These are phyloP conservation scores for Castor canadensis DNA, from an alignment of 2,113 vertebrate species.

Conservation along the genomic window DNA sequence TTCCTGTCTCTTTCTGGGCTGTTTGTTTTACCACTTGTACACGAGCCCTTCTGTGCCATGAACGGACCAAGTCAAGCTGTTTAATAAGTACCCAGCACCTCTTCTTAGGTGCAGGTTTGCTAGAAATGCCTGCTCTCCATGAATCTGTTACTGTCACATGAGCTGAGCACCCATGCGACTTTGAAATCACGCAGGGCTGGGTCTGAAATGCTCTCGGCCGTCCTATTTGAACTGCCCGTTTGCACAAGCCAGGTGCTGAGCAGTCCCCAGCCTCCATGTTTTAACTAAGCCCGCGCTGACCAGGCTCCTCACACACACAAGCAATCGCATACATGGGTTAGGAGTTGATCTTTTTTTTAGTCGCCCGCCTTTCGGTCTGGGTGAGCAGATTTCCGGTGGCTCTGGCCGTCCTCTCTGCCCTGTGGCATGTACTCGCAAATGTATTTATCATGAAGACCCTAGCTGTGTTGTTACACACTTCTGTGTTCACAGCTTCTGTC, in stretches of 20 bases:
- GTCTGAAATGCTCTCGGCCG: fast-evolving
- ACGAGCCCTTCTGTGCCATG: background rate
- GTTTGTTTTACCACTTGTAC: too few species aligned
- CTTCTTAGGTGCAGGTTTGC: background rate
- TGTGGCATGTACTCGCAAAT: background rate
- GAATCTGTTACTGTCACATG: background rate
- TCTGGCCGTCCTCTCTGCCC: background rate
- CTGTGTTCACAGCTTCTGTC: background rate
- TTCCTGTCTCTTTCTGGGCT: background rate
- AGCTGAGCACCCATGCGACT: fast-evolving
- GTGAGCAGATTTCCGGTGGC: background rate
- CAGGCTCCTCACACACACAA: background rate
- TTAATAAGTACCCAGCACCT: background rate
- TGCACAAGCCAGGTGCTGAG: background rate
- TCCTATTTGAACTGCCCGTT: background rate
- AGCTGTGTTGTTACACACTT: background rate
- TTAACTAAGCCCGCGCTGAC: background rate
- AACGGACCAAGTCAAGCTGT: background rate
- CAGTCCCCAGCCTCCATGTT: background rate
- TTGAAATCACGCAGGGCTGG: background rate
- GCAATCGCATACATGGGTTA: background rate
- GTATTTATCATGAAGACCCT: background rate
- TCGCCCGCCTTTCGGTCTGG: background rate
- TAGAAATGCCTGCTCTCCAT: background rate
- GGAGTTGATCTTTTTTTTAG: background rate